Evolutionary conservation across 2,797 vertebrate species (phyloP), one percentile per base, ranked within the genome.

Genomic region (Euphonia xanthogaster): DNA sequence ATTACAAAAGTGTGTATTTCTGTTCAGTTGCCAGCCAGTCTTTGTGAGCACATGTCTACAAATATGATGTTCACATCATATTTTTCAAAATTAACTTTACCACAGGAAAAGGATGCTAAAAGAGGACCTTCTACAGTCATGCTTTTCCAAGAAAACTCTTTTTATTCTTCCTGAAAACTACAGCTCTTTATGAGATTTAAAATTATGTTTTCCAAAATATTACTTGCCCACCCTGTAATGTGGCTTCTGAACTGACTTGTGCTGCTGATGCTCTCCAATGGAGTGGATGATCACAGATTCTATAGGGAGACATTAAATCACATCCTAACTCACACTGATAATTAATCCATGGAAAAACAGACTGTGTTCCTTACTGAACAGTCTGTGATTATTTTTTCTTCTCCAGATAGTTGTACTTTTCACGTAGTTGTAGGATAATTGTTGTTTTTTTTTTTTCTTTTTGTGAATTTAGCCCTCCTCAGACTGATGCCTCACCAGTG

Each of bases 381-480:
- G 45, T 88, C 40, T 76, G 25, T 71, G 75, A 3, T 7, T 37
- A 19, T 37, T 39, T 33, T 47, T 42, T 15, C 79, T 75, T 81
- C 57, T 70, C 71, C 55, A 81, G 33, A 47, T 23, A 15, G 42
- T 20, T 75, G 25, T 61, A 30, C 28, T 84, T 63, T 77, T 40
- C 58, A 9, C 31, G 42, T 95, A 58, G 95, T 83, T 96, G 78
- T 92, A 83, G 89, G 92, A 97, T 97, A 96, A 97, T 88, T 66
- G 25, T 88, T 48, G 24, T 54, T 14, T 93, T 16, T 47, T 45
- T 47, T 25, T 50, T 97, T 74, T 94, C 90, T 98, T 58, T 97
- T 87, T 97, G 80, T 97, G 97, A 97, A 98, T 97, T 78, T 92
- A 99, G 99, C 98, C 99, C 99, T 99, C 99, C 99, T 98, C 99